These are phyloP conservation scores for Galerucella nymphaeae DNA, from an alignment of 2,888 invertebrate genomes.

Conservation along the genomic window DNA sequence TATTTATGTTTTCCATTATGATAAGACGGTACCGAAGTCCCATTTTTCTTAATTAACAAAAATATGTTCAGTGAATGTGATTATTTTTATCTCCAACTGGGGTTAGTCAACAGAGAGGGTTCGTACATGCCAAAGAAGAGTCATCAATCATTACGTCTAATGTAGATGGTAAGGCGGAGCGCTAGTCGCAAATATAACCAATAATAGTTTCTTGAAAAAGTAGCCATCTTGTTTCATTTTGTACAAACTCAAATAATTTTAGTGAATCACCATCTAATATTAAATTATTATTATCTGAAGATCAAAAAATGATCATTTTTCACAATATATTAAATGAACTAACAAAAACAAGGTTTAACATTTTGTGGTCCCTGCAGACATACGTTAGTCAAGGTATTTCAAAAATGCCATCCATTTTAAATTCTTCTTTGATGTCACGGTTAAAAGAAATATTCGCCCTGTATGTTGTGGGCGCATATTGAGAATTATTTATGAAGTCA, in stretches of 20 bases:
- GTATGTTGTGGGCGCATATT: too few species aligned
- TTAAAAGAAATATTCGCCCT: too few species aligned
- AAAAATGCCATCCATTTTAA: too few species aligned
- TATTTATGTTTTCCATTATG: background rate
- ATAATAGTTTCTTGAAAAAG: slow-evolving; percentile 70
- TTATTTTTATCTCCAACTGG: slow-evolving; percentile 16
- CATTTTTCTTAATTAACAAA: background rate
- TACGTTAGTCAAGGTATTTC: too few species aligned
- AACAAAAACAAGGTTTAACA: too few species aligned
- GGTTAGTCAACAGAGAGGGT: slow-evolving; percentile 48
- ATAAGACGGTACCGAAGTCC: background rate
- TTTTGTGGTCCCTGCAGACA: too few species aligned
- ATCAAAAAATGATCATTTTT: too few species aligned
- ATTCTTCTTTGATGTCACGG: too few species aligned
- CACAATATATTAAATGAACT: too few species aligned
- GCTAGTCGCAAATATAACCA: slow-evolving; percentile 70
- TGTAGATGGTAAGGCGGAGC: slow-evolving; percentile 70
- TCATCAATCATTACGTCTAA: slow-evolving; percentile 71
- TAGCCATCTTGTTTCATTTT: slow-evolving; percentile 68
- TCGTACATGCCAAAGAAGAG: slow-evolving; percentile 63
- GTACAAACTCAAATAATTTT: slow-evolving; percentile 31
- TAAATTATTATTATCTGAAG: too few species aligned
- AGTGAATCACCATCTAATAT: background rate
- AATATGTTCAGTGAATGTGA: background rate
- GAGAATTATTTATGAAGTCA: too few species aligned